Evolutionary conservation across 1,140 invertebrate species (phyloP).

Genomic region (Drosophila varians): DNA sequence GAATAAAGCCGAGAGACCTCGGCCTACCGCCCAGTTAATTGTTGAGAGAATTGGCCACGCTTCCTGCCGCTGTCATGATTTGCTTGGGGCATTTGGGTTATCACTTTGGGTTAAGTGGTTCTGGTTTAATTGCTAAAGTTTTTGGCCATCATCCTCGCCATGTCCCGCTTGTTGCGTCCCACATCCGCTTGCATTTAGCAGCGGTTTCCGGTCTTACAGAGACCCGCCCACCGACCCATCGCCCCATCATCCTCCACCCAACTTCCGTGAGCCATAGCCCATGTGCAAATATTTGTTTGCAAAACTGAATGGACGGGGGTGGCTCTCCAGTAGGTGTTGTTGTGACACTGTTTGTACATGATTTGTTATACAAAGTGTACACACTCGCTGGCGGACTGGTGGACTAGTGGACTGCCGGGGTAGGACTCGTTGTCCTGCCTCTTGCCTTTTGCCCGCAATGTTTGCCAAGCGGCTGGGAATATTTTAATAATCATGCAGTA

Average conservation of each 20-base stretch:
- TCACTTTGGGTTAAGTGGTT: conserved; percentile 54
- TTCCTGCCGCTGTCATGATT: conserved; percentile 60
- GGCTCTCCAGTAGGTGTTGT: conserved; percentile 39
- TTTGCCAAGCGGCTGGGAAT: conserved; percentile 36
- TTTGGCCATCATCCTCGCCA: conserved; percentile 16
- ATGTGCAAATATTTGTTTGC: conserved; percentile 67
- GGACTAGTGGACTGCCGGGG: too few species aligned
- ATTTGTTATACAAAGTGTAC: conserved; percentile 73
- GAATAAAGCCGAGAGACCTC: conserved; percentile 28
- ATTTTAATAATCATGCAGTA: conserved; percentile 77
- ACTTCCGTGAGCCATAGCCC: conserved; percentile 4
- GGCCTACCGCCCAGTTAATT: conserved; percentile 58
- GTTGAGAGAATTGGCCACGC: conserved; percentile 58
- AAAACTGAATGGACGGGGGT: conserved; percentile 15
- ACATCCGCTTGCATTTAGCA: conserved; percentile 48
- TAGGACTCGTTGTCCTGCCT: background rate
- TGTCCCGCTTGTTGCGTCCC: conserved; percentile 34
- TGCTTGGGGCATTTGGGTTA: conserved; percentile 63
- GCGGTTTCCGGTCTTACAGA: conserved; percentile 39
- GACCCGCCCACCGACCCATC: background rate
- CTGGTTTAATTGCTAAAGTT: conserved; percentile 58
- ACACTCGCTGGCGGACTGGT: conserved; percentile 10
- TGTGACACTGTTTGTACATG: conserved; percentile 73
- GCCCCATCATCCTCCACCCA: background rate
- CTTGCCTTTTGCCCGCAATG: background rate